Evolutionary conservation across 2,113 vertebrate species (phyloP).

Genomic region (Alethe castanea): DNA sequence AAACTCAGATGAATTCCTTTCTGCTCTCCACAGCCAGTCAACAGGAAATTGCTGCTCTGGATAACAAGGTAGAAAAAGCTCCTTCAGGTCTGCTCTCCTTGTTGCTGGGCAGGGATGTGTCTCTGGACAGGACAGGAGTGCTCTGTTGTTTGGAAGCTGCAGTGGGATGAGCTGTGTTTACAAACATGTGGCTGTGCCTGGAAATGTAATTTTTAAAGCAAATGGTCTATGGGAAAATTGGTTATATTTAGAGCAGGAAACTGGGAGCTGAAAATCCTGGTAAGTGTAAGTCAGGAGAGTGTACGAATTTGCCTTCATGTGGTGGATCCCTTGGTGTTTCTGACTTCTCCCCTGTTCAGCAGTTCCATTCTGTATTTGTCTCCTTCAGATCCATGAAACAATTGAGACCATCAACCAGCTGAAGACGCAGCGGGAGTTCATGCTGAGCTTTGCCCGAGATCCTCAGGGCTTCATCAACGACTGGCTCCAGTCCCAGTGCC

Average conservation of each 20-base stretch:
- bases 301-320: background rate
- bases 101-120: background rate
- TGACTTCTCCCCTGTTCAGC: background rate
- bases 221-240: accelerated
- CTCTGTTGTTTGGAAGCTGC: background rate
- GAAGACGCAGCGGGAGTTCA: slow-evolving; percentile 99
- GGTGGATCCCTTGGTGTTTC: background rate
- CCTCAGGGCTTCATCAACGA: slow-evolving; percentile 99
- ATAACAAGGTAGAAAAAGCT: slow-evolving; percentile 87
- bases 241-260: background rate
- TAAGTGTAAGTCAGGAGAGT: background rate
- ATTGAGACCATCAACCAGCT: slow-evolving; percentile 99
- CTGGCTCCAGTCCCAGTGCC: slow-evolving; percentile 98
- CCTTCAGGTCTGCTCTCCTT: background rate
- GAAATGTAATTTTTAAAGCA: background rate
- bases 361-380: background rate
- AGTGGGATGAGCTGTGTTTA: accelerated
- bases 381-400: slow-evolving; percentile 93
- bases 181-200: background rate
- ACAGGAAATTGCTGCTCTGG: slow-evolving; percentile 96
- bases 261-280: background rate
- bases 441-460: slow-evolving; percentile 97
- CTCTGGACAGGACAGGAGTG: background rate
- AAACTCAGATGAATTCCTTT: slow-evolving; percentile 99
- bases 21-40: slow-evolving; percentile 97